phyloP scores from a whole-genome alignment of 2,888 invertebrate species.

The Erpobdella octoculata region DNA sequence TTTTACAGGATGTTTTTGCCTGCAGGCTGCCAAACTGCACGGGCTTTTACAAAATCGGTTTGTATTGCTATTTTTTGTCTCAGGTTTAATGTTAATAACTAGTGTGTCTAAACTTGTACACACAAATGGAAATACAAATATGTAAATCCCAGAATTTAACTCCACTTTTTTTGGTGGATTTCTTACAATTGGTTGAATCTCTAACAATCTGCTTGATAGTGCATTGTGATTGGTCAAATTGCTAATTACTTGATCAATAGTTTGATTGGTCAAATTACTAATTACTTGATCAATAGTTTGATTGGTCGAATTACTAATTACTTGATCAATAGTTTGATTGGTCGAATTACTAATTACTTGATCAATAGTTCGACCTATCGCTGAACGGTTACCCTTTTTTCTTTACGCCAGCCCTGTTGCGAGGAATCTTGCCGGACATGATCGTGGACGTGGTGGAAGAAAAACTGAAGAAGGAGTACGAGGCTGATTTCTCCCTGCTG shows the following conservation, averaged over 20 bases:
- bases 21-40: background rate
- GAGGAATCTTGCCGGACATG: conserved; percentile 21
- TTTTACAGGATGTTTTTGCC: background rate
- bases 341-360: no score
- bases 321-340: no score
- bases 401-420: conserved; percentile 9
- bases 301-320: no score
- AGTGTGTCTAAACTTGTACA: no score
- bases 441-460: conserved; percentile 27
- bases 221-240: no score
- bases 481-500: conserved; percentile 11
- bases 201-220: background rate
- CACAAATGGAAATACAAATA: no score
- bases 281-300: no score
- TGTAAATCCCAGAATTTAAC: no score
- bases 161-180: background rate
- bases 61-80: background rate
- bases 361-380: no score
- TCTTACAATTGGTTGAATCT: background rate
- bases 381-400: no score
- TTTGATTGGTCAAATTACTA: no score
- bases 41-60: background rate
- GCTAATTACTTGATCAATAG: no score
- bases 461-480: conserved; percentile 29
- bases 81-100: background rate